Evolutionary conservation across 2,888 invertebrate species (phyloP).

Genomic region (Dendrolimus pini): DNA sequence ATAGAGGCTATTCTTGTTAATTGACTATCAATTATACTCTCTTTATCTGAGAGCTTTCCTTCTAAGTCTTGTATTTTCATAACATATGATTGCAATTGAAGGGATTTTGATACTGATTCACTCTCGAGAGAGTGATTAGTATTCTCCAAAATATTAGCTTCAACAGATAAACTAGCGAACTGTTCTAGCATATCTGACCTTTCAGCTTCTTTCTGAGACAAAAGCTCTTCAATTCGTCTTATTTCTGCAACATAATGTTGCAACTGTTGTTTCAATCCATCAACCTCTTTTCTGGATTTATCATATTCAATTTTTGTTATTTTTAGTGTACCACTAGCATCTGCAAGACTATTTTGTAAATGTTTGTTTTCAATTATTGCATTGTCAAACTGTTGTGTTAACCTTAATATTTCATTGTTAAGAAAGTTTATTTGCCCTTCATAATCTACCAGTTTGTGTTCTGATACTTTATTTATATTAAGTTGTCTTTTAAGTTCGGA

Average conservation of each 20-base stretch:
- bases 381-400: slow-evolving; percentile 75
- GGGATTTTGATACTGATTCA: slow-evolving; percentile 83
- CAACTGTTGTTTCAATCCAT: slow-evolving; percentile 83
- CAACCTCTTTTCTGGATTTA: slow-evolving; percentile 82
- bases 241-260: slow-evolving; percentile 90
- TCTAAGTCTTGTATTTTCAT: slow-evolving; percentile 78
- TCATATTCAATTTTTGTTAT: slow-evolving; percentile 81
- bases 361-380: slow-evolving; percentile 82
- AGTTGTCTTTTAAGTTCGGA: slow-evolving; percentile 75
- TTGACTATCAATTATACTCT: slow-evolving; percentile 55
- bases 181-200: slow-evolving; percentile 88
- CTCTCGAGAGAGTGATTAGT: slow-evolving; percentile 88
- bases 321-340: slow-evolving; percentile 78
- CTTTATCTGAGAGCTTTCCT: slow-evolving; percentile 73
- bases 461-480: slow-evolving; percentile 55
- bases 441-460: slow-evolving; percentile 65
- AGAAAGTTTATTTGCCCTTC: slow-evolving; percentile 74
- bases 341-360: slow-evolving; percentile 83
- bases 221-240: slow-evolving; percentile 85
- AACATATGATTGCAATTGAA: slow-evolving; percentile 68
- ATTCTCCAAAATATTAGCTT: slow-evolving; percentile 85
- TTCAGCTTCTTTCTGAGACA: slow-evolving; percentile 86
- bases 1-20: slow-evolving; percentile 49
- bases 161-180: slow-evolving; percentile 85
- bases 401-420: slow-evolving; percentile 76